Conservation (phyloP, 2,888 invertebrate species). For the Stenodema calcarata region DNA sequence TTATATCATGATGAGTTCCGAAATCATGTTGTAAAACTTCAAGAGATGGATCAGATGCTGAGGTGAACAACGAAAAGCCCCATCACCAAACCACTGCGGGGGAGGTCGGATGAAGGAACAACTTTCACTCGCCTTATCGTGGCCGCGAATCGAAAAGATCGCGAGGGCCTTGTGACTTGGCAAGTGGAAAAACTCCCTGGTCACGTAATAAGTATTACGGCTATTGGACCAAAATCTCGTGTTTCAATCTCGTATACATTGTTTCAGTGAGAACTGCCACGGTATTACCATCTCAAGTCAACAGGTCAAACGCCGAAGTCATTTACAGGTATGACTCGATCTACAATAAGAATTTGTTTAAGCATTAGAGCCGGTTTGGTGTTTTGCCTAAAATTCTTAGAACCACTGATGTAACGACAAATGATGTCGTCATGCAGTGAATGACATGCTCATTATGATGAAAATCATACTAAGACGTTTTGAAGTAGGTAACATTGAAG, state of each 20-base stretch:
- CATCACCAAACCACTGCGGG: background rate
- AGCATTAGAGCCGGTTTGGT: too few relatives aligned
- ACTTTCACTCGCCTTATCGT: conserved; percentile 16
- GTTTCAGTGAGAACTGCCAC: background rate
- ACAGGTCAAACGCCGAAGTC: too few relatives aligned
- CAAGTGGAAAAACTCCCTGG: background rate
- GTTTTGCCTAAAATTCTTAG: too few relatives aligned
- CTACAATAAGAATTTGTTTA: too few relatives aligned
- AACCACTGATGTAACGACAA: too few relatives aligned
- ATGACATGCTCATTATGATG: too few relatives aligned
- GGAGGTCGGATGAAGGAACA: background rate
- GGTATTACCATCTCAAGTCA: background rate
- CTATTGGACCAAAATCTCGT: background rate
- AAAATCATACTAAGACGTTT: too few relatives aligned
- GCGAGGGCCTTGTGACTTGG: background rate
- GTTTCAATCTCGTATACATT: background rate
- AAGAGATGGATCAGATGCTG: background rate
- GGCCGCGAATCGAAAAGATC: background rate
- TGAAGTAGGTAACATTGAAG: background rate
- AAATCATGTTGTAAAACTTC: background rate
- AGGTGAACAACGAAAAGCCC: background rate
- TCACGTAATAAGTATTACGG: background rate
- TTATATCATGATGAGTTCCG: background rate
- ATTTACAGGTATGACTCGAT: too few relatives aligned
- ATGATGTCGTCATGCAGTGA: too few relatives aligned